These are phyloP conservation scores for Lampris incognitus DNA, from an alignment of 2,113 vertebrate genomes.

Conservation along the genomic window DNA sequence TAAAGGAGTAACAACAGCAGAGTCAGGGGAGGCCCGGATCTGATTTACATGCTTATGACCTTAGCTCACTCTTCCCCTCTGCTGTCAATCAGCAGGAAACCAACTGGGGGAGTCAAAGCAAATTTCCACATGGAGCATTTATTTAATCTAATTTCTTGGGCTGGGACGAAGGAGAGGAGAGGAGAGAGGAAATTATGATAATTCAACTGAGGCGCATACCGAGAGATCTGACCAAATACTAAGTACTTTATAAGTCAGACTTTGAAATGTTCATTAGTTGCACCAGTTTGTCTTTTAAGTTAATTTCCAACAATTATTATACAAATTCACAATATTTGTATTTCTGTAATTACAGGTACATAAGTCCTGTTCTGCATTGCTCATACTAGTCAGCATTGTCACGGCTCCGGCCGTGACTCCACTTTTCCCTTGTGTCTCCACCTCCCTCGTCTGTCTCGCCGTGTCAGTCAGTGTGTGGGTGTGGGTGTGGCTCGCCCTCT, in stretches of 20 bases:
- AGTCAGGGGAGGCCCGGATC: background rate
- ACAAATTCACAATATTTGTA: too few relatives aligned
- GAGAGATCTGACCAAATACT: background rate
- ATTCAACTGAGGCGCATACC: conserved; percentile 6
- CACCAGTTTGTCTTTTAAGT: background rate
- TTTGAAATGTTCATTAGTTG: background rate
- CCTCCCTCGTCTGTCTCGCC: too few relatives aligned
- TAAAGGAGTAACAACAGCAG: background rate
- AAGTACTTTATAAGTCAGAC: conserved; percentile 21
- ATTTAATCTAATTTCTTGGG: background rate
- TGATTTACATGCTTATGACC: conserved; percentile 7
- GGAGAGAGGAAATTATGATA: background rate
- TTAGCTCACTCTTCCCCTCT: conserved; percentile 3
- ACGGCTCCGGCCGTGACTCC: too few relatives aligned
- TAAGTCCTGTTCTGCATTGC: too few relatives aligned
- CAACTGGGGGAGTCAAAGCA: conserved; percentile 1
- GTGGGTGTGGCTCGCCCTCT: too few relatives aligned
- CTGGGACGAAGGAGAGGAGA: background rate
- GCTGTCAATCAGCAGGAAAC: conserved; percentile 11
- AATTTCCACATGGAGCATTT: background rate
- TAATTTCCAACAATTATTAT: background rate
- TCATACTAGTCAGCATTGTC: too few relatives aligned
- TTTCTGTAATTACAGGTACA: too few relatives aligned
- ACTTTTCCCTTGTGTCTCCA: too few relatives aligned
- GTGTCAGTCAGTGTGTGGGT: too few relatives aligned